Conservation (phyloP, 2,113 vertebrate genomes). For the Zingel zingel region DNA sequence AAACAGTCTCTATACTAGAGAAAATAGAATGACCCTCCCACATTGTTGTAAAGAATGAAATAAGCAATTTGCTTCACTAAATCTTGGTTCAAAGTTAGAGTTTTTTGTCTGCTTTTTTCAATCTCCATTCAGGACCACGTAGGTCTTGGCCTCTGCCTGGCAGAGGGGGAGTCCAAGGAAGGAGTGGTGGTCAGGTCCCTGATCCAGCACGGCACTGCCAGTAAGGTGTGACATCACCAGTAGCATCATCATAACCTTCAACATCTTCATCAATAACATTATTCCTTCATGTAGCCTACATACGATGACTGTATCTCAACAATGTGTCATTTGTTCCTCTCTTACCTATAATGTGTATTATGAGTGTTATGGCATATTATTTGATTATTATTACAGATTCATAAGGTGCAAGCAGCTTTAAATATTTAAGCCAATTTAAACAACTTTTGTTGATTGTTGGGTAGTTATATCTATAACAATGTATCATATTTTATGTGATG, state of each 20-base stretch:
- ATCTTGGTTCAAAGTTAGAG: background rate
- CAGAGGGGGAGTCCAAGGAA: conserved; percentile 84
- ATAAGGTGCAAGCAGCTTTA: background rate
- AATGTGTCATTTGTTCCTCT: too few species aligned
- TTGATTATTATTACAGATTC: background rate
- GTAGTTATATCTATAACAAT: background rate
- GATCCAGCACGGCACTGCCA: conserved; percentile 86
- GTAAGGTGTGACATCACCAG: conserved; percentile 82
- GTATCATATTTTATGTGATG: background rate
- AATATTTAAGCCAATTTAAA: background rate
- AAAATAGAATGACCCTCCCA: background rate
- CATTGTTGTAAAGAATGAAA: background rate
- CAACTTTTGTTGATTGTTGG: background rate
- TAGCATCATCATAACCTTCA: background rate
- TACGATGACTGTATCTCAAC: too few species aligned
- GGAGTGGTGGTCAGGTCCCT: conserved; percentile 87
- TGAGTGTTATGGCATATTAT: too few species aligned
- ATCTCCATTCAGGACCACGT: conserved; percentile 84
- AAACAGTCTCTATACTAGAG: background rate
- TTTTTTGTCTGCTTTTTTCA: background rate
- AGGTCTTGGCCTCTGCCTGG: conserved; percentile 87
- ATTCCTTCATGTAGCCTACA: background rate
- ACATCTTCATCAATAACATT: background rate
- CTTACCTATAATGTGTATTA: too few species aligned
- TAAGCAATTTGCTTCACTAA: background rate